phyloP scores from a whole-genome alignment of 2,888 invertebrate species.

The Euproctis similis region DNA sequence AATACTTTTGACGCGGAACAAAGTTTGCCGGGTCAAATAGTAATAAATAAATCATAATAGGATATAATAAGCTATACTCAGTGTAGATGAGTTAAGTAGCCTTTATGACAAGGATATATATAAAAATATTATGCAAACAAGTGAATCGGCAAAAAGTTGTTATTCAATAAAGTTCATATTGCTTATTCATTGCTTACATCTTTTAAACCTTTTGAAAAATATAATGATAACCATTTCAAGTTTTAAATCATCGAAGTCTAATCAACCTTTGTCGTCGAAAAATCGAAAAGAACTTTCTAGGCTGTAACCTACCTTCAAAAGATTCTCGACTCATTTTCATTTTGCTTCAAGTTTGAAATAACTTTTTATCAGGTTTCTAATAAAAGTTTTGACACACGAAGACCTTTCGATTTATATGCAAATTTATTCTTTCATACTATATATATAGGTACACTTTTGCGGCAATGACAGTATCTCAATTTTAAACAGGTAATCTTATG shows the following conservation, averaged over 20 bases:
- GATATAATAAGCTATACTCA: too few relatives aligned
- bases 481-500: conserved; percentile 6
- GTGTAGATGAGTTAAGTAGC: too few relatives aligned
- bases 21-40: too few relatives aligned
- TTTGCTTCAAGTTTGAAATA: conserved; percentile 18
- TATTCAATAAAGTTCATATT: too few relatives aligned
- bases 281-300: conserved; percentile 18
- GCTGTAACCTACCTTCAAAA: conserved; percentile 20
- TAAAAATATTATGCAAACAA: too few relatives aligned
- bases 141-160: too few relatives aligned
- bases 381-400: conserved; percentile 24
- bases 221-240: conserved; percentile 4
- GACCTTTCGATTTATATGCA: conserved; percentile 26
- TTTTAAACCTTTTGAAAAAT: too few relatives aligned
- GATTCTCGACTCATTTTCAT: conserved; percentile 26
- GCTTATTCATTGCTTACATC: too few relatives aligned
- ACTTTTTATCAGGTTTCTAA: conserved; percentile 19
- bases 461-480: conserved; percentile 4
- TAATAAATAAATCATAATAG: too few relatives aligned
- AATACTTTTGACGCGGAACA: too few relatives aligned
- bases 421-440: conserved; percentile 22
- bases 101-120: too few relatives aligned
- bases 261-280: conserved; percentile 13
- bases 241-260: conserved; percentile 13
- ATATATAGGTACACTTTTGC: too few relatives aligned